Percentiles rank a stretch among this genome's conserved stretches.
These are phyloP conservation scores for Drosophila pegasa DNA, from an alignment of 2,888 invertebrate species.

Conservation along the genomic window DNA sequence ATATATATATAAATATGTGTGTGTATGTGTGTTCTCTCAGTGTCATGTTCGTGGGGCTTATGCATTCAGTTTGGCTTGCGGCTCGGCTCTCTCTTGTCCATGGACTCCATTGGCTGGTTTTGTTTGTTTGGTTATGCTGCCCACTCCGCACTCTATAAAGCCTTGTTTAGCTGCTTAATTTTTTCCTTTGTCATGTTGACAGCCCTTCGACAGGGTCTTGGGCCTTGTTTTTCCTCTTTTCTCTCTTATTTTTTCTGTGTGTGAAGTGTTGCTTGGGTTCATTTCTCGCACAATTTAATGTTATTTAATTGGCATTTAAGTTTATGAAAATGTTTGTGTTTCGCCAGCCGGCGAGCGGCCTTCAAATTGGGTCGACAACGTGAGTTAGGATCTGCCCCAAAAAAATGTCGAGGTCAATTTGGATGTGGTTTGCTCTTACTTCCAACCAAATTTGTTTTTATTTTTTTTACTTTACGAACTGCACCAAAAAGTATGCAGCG, in stretches of 20 bases:
- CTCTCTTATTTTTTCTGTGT: slow-evolving; percentile 8
- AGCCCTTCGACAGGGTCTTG: slow-evolving; percentile 63
- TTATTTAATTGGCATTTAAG: slow-evolving; percentile 79
- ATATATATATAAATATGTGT: slow-evolving; percentile 13
- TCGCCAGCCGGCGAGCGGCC: slow-evolving; percentile 24
- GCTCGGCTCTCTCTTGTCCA: slow-evolving; percentile 12
- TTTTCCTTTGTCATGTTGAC: slow-evolving; percentile 78
- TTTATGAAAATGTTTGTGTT: slow-evolving; percentile 71
- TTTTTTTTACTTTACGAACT: neutral
- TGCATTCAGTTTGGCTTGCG: slow-evolving; percentile 60
- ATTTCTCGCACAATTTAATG: slow-evolving; percentile 79
- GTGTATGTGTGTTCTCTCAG: slow-evolving; percentile 34
- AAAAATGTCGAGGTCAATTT: slow-evolving; percentile 55
- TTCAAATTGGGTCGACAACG: neutral
- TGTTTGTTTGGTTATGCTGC: slow-evolving; percentile 63
- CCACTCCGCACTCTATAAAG: slow-evolving; percentile 51
- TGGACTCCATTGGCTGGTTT: slow-evolving; percentile 41
- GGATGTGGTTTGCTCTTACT: slow-evolving; percentile 25
- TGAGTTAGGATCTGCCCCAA: slow-evolving; percentile 9
- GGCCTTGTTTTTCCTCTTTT: slow-evolving; percentile 6
- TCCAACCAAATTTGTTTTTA: neutral
- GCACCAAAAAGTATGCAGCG: slow-evolving; percentile 17
- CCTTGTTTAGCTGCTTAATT: slow-evolving; percentile 79
- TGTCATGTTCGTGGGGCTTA: slow-evolving; percentile 69
- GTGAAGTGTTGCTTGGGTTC: slow-evolving; percentile 38